These are phyloP conservation scores for Remorina albescens DNA, from an alignment of 2,797 vertebrate genomes.

Conservation along the genomic window DNA sequence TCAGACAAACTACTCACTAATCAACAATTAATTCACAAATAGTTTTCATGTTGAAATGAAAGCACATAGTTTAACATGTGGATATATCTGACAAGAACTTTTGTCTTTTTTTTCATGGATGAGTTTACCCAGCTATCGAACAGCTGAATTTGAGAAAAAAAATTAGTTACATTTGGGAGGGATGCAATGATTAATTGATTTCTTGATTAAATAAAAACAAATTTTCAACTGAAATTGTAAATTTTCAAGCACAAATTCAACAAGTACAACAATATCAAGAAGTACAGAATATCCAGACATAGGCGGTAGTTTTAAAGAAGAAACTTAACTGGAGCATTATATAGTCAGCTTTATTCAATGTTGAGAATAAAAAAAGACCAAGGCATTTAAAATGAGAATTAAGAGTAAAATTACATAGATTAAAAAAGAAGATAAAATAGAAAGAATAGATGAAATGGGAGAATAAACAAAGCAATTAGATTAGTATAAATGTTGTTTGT, in stretches of 20 bases:
- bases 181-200: not conserved
- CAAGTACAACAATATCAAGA: too few relatives aligned
- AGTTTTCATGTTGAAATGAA: slow-evolving; percentile 4
- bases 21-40: slow-evolving; percentile 1
- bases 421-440: too few relatives aligned
- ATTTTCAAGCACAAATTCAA: too few relatives aligned
- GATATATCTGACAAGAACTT: not conserved
- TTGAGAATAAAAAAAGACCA: too few relatives aligned
- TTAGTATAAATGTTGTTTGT: too few relatives aligned
- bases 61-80: too few relatives aligned
- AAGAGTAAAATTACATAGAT: not conserved
- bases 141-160: not conserved
- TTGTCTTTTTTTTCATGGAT: not conserved
- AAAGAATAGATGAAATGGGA: not conserved
- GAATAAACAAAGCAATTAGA: too few relatives aligned
- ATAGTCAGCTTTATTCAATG: not conserved
- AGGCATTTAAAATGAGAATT: not conserved
- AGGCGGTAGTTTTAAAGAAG: too few relatives aligned
- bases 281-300: too few relatives aligned
- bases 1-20: not conserved
- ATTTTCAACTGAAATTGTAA: not conserved
- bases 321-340: not conserved
- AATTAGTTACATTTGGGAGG: not conserved
- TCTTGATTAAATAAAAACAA: too few relatives aligned
- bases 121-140: not conserved